Evolutionary conservation across 1,140 invertebrate species (phyloP).

Genomic region (Mamestra configurata): DNA sequence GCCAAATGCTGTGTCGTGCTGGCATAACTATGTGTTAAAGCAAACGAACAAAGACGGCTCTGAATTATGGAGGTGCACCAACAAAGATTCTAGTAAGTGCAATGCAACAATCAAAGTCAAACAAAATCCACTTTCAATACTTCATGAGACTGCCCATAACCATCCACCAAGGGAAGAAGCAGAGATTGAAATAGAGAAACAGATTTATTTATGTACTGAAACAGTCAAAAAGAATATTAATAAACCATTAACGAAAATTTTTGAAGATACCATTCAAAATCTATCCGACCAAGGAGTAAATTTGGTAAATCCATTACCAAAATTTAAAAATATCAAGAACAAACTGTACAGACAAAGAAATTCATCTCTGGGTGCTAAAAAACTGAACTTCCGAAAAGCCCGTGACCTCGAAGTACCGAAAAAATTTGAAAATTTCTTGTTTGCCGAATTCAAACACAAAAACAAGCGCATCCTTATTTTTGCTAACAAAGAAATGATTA

Average conservation of each 20-base stretch:
- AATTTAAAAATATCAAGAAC: neutral
- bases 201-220: too few species aligned
- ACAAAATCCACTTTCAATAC: too few species aligned
- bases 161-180: too few species aligned
- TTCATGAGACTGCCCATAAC: too few species aligned
- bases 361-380: neutral
- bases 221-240: neutral
- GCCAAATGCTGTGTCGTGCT: too few species aligned
- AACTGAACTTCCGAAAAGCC: neutral
- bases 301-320: neutral
- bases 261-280: neutral
- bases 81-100: too few species aligned
- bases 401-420: neutral
- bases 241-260: neutral
- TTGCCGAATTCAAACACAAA: neutral
- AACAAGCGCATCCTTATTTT: neutral
- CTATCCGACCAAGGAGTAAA: neutral
- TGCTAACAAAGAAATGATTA: neutral
- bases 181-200: too few species aligned
- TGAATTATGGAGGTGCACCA: too few species aligned
- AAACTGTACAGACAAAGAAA: neutral
- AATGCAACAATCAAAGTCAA: too few species aligned
- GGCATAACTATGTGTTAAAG: too few species aligned
- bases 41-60: too few species aligned
- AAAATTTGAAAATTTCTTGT: conserved; percentile 12